A percentile compares a stretch with the other conserved stretches of the same genome.
Conservation (phyloP, 2,797 vertebrate genomes). For the Liparis tanakae region DNA sequence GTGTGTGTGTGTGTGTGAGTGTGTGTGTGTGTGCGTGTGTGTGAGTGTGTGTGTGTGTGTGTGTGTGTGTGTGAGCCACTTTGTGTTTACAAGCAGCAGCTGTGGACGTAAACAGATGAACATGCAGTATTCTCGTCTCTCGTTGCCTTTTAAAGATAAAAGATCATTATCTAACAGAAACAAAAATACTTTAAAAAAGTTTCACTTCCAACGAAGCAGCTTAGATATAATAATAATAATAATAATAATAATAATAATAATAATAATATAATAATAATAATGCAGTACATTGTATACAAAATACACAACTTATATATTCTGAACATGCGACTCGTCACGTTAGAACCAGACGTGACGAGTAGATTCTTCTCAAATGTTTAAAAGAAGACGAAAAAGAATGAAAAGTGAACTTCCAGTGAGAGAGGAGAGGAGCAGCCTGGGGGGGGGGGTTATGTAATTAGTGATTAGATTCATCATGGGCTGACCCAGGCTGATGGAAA, state of each 20-base stretch:
- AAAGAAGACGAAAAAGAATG: background rate
- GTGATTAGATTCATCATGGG: conserved; percentile 48
- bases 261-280: no score
- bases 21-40: conserved; percentile 22
- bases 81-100: conserved; percentile 15
- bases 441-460: conserved; percentile 38
- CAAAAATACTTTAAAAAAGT: background rate
- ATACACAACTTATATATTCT: background rate
- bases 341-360: background rate
- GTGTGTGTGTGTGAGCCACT: background rate
- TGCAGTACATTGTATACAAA: background rate
- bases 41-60: conserved; percentile 11
- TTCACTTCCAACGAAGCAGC: background rate
- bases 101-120: conserved; percentile 35
- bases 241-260: no score
- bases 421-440: background rate
- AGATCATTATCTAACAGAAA: conserved; percentile 5
- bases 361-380: background rate
- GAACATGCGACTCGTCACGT: background rate
- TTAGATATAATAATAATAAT: background rate
- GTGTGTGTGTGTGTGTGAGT: conserved; percentile 14
- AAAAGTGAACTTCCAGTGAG: background rate
- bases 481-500: conserved; percentile 33
- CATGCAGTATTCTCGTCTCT: conserved; percentile 8
- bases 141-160: conserved; percentile 9